Evolutionary conservation across 2,888 invertebrate species (phyloP).

Genomic region (Notocelia uddmanniana): DNA sequence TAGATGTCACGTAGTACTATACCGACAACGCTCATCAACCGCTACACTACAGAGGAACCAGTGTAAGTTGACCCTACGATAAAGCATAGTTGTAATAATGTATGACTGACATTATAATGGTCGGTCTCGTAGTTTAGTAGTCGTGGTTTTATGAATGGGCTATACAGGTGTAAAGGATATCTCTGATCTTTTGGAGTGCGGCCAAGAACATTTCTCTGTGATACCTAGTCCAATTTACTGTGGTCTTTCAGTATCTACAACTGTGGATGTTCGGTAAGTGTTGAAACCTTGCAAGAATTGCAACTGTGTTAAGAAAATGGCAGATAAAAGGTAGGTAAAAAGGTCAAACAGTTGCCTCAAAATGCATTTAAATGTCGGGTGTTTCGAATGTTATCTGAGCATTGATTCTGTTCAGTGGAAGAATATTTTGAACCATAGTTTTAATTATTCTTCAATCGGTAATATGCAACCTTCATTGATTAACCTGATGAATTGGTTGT

Average conservation of each 20-base stretch:
- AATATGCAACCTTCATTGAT: too few species aligned
- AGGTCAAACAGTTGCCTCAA: too few species aligned
- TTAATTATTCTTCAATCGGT: too few species aligned
- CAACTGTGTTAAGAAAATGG: too few species aligned
- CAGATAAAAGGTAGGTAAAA: too few species aligned
- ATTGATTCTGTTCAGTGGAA: too few species aligned
- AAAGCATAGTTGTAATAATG: not conserved
- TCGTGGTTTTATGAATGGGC: not conserved
- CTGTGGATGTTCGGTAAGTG: constrained; percentile 15
- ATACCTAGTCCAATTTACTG: constrained; percentile 28
- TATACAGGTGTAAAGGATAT: constrained; percentile 41
- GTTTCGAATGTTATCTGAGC: too few species aligned
- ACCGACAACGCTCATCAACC: not conserved
- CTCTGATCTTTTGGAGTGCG: constrained; percentile 37
- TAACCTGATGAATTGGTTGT: too few species aligned
- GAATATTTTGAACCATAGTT: too few species aligned
- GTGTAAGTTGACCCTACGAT: not conserved
- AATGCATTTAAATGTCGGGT: too few species aligned
- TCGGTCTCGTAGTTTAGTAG: not conserved
- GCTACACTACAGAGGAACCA: not conserved
- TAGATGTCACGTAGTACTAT: not conserved
- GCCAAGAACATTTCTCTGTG: constrained; percentile 23
- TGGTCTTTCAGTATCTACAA: constrained; percentile 35
- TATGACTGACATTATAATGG: not conserved
- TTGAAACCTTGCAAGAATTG: too few species aligned